Conservation (phyloP, 2,797 vertebrate species). For the Falco peregrinus region DNA sequence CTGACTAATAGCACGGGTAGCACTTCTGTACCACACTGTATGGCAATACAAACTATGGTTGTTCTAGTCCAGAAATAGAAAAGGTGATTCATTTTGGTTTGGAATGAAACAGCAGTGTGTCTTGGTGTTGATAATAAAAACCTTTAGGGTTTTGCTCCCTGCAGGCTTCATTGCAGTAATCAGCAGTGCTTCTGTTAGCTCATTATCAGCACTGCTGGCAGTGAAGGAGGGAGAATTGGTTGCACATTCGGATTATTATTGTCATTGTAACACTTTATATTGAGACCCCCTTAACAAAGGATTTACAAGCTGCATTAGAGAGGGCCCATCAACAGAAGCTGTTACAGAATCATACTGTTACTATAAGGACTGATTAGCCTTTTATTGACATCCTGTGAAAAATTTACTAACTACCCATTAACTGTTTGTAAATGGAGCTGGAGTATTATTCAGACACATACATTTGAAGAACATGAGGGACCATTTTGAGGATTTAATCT, state of each 20-base stretch:
- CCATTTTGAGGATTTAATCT: not conserved
- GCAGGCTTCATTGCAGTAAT: conserved; percentile 32
- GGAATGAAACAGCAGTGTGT: conserved; percentile 24
- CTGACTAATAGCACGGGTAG: not conserved
- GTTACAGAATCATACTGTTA: not conserved
- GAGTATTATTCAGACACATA: not conserved
- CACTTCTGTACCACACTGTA: not conserved
- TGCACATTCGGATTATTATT: conserved; percentile 45
- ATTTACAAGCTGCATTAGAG: conserved; percentile 9
- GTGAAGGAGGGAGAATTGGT: not conserved
- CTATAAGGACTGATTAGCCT: not conserved
- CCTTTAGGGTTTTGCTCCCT: conserved; percentile 27
- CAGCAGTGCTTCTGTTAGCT: conserved; percentile 53
- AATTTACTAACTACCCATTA: not conserved
- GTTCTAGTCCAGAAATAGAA: conserved; percentile 36
- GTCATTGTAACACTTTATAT: conserved; percentile 29
- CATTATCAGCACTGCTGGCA: conserved; percentile 58
- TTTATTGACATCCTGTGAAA: conserved; percentile 10
- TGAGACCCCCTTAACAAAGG: conserved; percentile 15
- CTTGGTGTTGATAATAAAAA: conserved; percentile 43
- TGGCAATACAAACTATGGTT: not conserved
- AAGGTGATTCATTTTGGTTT: conserved; percentile 62
- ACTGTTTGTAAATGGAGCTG: not conserved
- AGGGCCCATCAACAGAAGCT: not conserved
- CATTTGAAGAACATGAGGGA: not conserved